These are phyloP conservation scores for Entomobrya multifasciata DNA, from an alignment of 2,888 invertebrate genomes.

Conservation along the genomic window DNA sequence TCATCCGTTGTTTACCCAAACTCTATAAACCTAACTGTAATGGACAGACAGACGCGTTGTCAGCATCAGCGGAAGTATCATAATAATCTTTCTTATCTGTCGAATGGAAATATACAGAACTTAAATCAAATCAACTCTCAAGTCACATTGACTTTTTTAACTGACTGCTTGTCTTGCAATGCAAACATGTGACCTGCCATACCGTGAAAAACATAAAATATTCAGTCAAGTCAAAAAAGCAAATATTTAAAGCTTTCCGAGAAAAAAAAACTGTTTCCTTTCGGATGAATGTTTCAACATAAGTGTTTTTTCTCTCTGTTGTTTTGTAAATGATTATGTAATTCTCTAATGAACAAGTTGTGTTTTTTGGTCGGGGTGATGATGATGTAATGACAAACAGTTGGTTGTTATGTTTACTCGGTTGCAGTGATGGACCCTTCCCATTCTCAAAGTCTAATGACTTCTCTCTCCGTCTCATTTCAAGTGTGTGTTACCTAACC, in stretches of 20 bases:
- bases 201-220: too few species aligned
- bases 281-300: slow-evolving; percentile 14
- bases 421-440: slow-evolving; percentile 18
- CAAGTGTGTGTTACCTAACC: slow-evolving; percentile 5
- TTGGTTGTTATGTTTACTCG: neutral
- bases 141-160: too few species aligned
- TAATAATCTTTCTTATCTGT: neutral
- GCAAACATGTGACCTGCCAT: neutral
- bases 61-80: neutral
- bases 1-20: too few species aligned
- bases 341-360: slow-evolving; percentile 9
- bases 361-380: slow-evolving; percentile 13
- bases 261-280: too few species aligned
- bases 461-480: slow-evolving; percentile 2
- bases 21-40: neutral
- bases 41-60: neutral
- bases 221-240: too few species aligned
- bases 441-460: slow-evolving; percentile 61
- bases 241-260: too few species aligned
- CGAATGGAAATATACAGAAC: too few species aligned
- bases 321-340: slow-evolving; percentile 24
- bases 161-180: too few species aligned
- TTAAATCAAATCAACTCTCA: too few species aligned
- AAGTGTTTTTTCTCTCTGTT: neutral
- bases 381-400: too few species aligned